Conservation (phyloP, 2,113 vertebrate genomes). For the Cephalopterus ornatus region DNA sequence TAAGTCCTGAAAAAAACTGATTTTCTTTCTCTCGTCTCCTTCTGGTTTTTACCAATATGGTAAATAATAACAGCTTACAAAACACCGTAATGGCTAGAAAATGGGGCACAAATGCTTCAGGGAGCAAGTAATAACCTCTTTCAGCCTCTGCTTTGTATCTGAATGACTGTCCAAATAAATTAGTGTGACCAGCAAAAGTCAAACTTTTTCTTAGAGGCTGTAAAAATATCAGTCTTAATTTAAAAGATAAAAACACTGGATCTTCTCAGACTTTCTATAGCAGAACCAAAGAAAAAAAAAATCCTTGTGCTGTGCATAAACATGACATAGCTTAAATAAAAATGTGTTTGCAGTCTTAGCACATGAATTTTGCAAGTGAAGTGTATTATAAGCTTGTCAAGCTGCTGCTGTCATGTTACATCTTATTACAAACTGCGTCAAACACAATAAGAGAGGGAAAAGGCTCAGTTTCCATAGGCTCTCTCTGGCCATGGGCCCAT, state of each 20-base stretch:
- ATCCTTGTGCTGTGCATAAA: background rate
- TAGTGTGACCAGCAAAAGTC: background rate
- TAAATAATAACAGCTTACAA: slow-evolving; percentile 9
- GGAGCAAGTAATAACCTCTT: background rate
- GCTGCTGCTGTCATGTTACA: slow-evolving; percentile 48
- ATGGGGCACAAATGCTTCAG: background rate
- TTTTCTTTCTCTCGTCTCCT: background rate
- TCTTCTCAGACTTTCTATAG: background rate
- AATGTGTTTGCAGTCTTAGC: slow-evolving; percentile 13
- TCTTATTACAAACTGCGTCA: background rate
- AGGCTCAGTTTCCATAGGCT: background rate
- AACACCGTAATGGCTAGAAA: background rate
- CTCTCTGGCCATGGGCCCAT: background rate
- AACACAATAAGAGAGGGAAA: slow-evolving; percentile 13
- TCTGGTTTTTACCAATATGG: background rate
- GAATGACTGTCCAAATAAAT: slow-evolving; percentile 19
- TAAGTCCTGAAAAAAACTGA: background rate
- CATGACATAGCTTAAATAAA: slow-evolving; percentile 28
- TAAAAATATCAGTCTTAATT: background rate
- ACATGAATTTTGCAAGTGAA: slow-evolving; percentile 30
- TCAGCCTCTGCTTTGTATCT: background rate
- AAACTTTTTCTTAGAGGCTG: background rate
- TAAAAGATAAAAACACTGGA: background rate
- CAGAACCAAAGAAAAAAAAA: background rate
- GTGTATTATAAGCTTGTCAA: slow-evolving; percentile 41